phyloP scores from a whole-genome alignment of 2,888 invertebrate genomes.

The Parnassius apollo region DNA sequence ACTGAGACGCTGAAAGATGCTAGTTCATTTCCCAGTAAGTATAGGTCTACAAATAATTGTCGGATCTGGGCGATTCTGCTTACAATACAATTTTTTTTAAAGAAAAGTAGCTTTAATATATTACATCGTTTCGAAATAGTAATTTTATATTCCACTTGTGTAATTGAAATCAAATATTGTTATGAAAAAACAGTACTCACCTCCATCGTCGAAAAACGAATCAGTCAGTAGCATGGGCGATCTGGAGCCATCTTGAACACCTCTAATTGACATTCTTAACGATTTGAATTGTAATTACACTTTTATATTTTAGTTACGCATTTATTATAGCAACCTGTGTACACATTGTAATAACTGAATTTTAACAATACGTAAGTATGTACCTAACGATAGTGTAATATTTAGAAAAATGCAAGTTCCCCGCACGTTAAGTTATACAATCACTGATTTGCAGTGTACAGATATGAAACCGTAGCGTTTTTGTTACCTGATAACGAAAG shows the following conservation, averaged over 20 bases:
- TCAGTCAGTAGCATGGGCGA: slow-evolving; percentile 68
- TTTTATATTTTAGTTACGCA: background rate
- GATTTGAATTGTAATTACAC: slow-evolving; percentile 1
- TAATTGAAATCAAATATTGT: too few species aligned
- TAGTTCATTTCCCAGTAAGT: too few species aligned
- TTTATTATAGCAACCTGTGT: background rate
- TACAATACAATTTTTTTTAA: too few species aligned
- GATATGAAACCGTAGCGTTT: background rate
- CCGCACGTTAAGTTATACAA: background rate
- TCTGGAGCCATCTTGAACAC: slow-evolving; percentile 69
- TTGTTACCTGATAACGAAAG: background rate
- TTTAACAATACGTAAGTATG: too few species aligned
- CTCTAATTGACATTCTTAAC: slow-evolving; percentile 64
- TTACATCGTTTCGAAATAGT: too few species aligned
- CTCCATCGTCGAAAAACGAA: slow-evolving; percentile 71
- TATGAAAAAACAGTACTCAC: slow-evolving; percentile 45
- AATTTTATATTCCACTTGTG: too few species aligned
- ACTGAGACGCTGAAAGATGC: too few species aligned
- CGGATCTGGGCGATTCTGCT: too few species aligned
- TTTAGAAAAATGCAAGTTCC: slow-evolving; percentile 9
- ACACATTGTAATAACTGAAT: too few species aligned
- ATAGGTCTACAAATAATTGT: too few species aligned
- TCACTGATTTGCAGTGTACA: background rate
- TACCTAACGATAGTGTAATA: too few species aligned
- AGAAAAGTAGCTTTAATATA: too few species aligned